phyloP scores from a whole-genome alignment of 1,140 invertebrate genomes.

The Ips typographus region DNA sequence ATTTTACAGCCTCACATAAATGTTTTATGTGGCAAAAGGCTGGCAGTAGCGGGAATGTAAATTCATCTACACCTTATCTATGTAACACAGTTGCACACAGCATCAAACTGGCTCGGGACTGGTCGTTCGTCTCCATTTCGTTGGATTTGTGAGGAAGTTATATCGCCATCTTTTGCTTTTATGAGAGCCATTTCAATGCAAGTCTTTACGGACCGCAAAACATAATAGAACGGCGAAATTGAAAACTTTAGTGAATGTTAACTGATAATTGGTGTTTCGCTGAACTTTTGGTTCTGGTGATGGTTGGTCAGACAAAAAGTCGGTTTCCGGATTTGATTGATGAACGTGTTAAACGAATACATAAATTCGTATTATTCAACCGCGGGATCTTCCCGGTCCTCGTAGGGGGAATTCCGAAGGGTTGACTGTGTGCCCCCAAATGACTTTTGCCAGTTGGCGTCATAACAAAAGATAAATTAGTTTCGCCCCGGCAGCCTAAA shows the following conservation, averaged over 20 bases:
- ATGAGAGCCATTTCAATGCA: slow-evolving; percentile 10
- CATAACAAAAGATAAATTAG: slow-evolving; percentile 31
- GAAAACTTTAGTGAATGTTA: slow-evolving; percentile 1
- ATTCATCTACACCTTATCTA: slow-evolving; percentile 34
- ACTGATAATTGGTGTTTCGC: neutral
- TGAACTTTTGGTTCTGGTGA: no score
- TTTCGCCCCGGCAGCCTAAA: slow-evolving; percentile 15
- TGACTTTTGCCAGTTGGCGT: slow-evolving; percentile 30
- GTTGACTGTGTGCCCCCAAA: slow-evolving; percentile 19
- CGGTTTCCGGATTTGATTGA: slow-evolving; percentile 6
- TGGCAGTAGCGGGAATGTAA: slow-evolving; percentile 26
- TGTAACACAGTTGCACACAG: slow-evolving; percentile 31
- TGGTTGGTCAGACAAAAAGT: no score
- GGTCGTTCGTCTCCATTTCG: slow-evolving; percentile 31
- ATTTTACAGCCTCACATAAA: slow-evolving; percentile 14
- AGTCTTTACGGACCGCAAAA: slow-evolving; percentile 8
- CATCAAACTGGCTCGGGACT: slow-evolving; percentile 20
- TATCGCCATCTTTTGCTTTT: slow-evolving; percentile 14
- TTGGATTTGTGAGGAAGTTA: slow-evolving; percentile 23
- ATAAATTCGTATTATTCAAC: slow-evolving; percentile 21
- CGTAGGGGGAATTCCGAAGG: slow-evolving; percentile 8
- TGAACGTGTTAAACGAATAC: slow-evolving; percentile 21
- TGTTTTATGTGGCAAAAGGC: slow-evolving; percentile 16
- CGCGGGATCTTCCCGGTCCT: slow-evolving; percentile 11
- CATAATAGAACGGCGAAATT: slow-evolving; percentile 3